Evolutionary conservation across 1,140 invertebrate genomes (phyloP).

Genomic region (Oreohelix idahoensis): DNA sequence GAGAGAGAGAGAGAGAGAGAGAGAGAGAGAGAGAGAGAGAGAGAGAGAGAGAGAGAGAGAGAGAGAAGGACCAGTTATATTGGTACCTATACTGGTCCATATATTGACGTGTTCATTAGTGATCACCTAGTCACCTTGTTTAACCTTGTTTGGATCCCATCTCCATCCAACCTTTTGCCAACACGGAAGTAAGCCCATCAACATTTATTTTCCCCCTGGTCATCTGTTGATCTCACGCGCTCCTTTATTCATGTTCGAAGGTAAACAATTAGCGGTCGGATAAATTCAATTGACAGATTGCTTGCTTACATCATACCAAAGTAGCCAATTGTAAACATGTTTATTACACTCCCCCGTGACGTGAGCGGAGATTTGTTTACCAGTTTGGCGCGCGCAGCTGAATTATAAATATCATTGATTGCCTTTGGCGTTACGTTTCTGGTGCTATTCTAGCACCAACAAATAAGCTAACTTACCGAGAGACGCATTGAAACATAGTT

Average conservation of each 20-base stretch:
- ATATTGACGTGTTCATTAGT: no score
- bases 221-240: no score
- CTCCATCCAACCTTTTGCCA: no score
- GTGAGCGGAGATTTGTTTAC: background rate
- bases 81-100: no score
- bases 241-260: background rate
- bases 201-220: no score
- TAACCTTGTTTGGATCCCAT: no score
- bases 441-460: background rate
- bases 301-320: background rate
- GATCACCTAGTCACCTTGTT: no score
- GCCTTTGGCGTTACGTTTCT: background rate
- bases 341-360: background rate
- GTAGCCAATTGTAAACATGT: background rate
- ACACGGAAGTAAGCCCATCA: no score
- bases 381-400: background rate
- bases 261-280: background rate
- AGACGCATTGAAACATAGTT: background rate
- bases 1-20: no score
- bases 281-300: background rate
- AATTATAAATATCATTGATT: slow-evolving; percentile 7
- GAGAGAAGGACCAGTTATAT: no score
- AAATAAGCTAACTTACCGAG: background rate
- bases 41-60: no score
- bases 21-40: no score